Evolutionary conservation across 2,113 vertebrate species (phyloP), one percentile per base, ranked within the genome.

Genomic region (Chionodraco myersi): DNA sequence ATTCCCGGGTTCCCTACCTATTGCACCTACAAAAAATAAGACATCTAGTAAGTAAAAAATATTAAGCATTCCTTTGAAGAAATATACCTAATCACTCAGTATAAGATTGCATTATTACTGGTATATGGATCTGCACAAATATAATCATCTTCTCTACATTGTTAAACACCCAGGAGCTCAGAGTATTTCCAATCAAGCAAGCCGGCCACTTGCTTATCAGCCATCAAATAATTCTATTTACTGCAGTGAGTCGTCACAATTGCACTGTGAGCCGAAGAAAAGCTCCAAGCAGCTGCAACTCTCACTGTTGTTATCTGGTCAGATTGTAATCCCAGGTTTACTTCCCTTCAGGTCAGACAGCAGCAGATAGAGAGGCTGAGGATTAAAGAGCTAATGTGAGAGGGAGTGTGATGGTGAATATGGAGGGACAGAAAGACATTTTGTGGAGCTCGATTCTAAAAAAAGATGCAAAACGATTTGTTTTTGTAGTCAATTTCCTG

Each of bases 251-350:
- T 82, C 57, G 57, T 75, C 71, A 60, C 61, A 51, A 45, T 5
- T 64, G 53, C 61, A 63, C 65, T 72, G 3, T 57, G 23, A 75
- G 59, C 18, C 41, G 41, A 64, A 52, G 48, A 74, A 73, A 60
- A 81, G 73, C 77, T 86, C 72, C 79, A 57, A 65, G 75, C 36
- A 4, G 26, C 70, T 34, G 0, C 80, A 60, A 16, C 84, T 82
- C 72, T 62, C 57, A 67, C 57, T 79, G 64, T 51, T 71, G 74
- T 78, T 86, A 86, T 86, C 86, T 69, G 80, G 61, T 67, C 30
- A 65, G 77, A 86, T 57, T 88, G 85, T 86, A 89, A 91, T 90
- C 85, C 84, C 62, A 70, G 83, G 76, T 81, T 83, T 81, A 77
- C 69, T 67, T 63, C 70, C 77, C 73, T 68, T 72, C 48, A 87